These are phyloP conservation scores for Luperina testacea DNA, from an alignment of 2,888 invertebrate species.

Conservation along the genomic window DNA sequence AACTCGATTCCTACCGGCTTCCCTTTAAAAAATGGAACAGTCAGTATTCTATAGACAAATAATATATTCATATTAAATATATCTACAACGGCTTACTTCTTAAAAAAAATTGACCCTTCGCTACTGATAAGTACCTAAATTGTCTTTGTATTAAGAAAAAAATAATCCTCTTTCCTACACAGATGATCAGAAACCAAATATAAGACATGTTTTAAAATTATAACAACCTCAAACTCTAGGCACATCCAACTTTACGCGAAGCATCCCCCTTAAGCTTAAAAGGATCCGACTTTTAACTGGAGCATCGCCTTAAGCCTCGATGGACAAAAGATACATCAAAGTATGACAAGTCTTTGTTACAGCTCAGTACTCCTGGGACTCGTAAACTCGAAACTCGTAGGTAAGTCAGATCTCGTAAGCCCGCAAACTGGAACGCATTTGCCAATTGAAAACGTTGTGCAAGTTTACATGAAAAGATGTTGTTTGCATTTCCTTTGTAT, in stretches of 20 bases:
- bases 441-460: conserved; percentile 62
- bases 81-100: too few relatives aligned
- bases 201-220: conserved; percentile 17
- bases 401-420: conserved; percentile 37
- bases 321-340: conserved; percentile 64
- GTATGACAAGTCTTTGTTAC: conserved; percentile 61
- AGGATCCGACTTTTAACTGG: conserved; percentile 56
- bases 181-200: not conserved
- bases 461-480: conserved; percentile 12
- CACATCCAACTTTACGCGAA: conserved; percentile 17
- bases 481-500: conserved; percentile 38
- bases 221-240: conserved; percentile 16
- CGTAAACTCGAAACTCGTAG: conserved; percentile 41
- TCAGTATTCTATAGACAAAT: too few relatives aligned
- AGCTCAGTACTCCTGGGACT: conserved; percentile 30
- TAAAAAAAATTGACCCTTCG: too few relatives aligned
- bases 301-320: conserved; percentile 59
- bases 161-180: not conserved
- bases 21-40: too few relatives aligned
- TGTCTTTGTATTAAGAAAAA: not conserved
- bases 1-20: too few relatives aligned
- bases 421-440: conserved; percentile 68
- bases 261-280: conserved; percentile 47
- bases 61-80: too few relatives aligned
- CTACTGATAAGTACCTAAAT: not conserved